Evolutionary conservation across 2,797 vertebrate genomes (phyloP).

Genomic region (Orientallactaga sibirica): DNA sequence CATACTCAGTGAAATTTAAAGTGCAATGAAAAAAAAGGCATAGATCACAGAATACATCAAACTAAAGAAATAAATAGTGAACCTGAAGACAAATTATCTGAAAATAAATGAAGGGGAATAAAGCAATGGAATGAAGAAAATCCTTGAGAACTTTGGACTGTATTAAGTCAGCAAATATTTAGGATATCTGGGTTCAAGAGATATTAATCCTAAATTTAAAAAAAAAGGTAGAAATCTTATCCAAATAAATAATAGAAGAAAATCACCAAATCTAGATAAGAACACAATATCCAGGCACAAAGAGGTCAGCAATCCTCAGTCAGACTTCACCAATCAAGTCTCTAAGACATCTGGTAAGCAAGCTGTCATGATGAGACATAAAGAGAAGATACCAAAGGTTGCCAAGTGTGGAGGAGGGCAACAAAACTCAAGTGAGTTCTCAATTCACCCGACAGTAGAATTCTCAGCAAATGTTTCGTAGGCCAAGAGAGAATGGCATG

Average conservation of each 20-base stretch:
- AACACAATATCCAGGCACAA: background rate
- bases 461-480: background rate
- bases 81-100: background rate
- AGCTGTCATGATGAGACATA: background rate
- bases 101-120: background rate
- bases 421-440: background rate
- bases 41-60: background rate
- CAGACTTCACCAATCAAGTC: background rate
- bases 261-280: background rate
- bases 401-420: background rate
- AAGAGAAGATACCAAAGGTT: background rate
- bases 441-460: background rate
- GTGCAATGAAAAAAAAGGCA: background rate
- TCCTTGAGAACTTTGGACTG: background rate
- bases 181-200: background rate
- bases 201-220: background rate
- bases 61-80: background rate
- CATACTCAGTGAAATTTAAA: background rate
- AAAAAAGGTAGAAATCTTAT: background rate
- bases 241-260: background rate
- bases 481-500: background rate
- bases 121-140: background rate
- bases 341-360: background rate
- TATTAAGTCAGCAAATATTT: background rate
- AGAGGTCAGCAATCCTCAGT: background rate